Base-by-base conservation (phyloP, 2,113 vertebrate species). In the Trichechus manatus region DNA sequence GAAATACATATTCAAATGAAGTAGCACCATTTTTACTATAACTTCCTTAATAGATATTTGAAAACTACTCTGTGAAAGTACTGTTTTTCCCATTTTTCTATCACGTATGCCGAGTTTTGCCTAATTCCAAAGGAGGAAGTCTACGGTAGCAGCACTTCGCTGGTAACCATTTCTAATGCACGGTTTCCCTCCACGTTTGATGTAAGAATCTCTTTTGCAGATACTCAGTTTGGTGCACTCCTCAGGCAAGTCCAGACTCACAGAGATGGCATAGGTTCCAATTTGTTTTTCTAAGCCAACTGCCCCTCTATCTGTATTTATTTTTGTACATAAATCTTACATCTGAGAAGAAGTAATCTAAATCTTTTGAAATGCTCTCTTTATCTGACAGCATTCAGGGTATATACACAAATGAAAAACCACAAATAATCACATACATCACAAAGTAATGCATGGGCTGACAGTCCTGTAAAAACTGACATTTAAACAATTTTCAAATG, bases 201-300 rank as follows among this genome's bases (percentile, higher is more conserved):
- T 97, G 91, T 97, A 96, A 93, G 63, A 95, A 91, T 96, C 56
- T 95, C 42, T 92, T 96, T 97, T 96, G 72, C n/a, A 97, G 91
- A 88, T 63, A 92, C 83, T 89, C 63, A 87, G 31, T 84, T 94
- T 72, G 31, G 23, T 89, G 11, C 25, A 72, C 72, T 97, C 33
- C 66, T 89, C 78, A 95, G 88, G 94, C 93, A 96, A 96, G 94
- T 91, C 74, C 72, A 84, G 63, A 50, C 94, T 95, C 96, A 81
- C 11, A 91, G 36, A 78, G 93, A 93, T 92, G 95, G 70, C 42
- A 56, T 15, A 90, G 53, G 47, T 77, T 88, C 53, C 7, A 36
- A 50, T 97, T 94, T 97, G 50, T 96, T 98, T 92, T 97, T 61
- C 47, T 90, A 66, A 95, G 89, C 68, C 56, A 96, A 84, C 33